Base-by-base conservation (phyloP, 2,113 vertebrate species). In the Corythaeola cristata region DNA sequence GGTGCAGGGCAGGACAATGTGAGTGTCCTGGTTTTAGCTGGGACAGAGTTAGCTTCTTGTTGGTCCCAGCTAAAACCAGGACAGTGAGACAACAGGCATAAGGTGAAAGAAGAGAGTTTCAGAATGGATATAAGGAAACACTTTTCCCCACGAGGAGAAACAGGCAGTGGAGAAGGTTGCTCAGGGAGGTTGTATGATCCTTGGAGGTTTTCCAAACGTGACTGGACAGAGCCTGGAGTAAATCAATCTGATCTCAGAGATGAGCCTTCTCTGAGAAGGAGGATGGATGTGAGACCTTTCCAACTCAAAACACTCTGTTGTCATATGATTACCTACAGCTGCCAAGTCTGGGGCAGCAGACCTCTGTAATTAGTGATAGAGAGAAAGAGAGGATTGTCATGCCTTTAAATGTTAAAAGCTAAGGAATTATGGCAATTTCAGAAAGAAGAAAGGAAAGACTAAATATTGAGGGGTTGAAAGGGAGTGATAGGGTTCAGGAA, bases 271-370 rank as follows among this genome's bases (percentile, higher is more conserved):
- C 45, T 71, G 23, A 93, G 20, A 44, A 58, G 45, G 19, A 76
- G 24, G 22, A n/a, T 66, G 30, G 41, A 66, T 0, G 0, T 12
- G 8, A 53, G 63, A 73, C 13, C 6, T 59, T 91, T 63, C 35
- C 35, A 60, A 32, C 14, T 39, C 22, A 6, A 71, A 91, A 83
- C 53, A 50, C 5, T 37, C 32, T 68, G 37, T 80, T 41, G 53
- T 63, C 3, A 5, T 53, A 21, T 41, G 21, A 44, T 52, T 45
- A 32, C 15, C 12, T 59, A 13, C 15, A 80, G 49, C 4, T 0
- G 0, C 45, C 17, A 66, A 33, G 3, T 60, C 28, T 37, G 45
- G 11, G 39, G 12, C 21, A 67, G 45, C 3, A 8, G 26, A 56
- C 12, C 27, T 18, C 23, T 56, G 15, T 44, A 69, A 56, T 52